Evolutionary conservation across 2,113 vertebrate species (phyloP).

Genomic region (Poeciliopsis turrubarensis): DNA sequence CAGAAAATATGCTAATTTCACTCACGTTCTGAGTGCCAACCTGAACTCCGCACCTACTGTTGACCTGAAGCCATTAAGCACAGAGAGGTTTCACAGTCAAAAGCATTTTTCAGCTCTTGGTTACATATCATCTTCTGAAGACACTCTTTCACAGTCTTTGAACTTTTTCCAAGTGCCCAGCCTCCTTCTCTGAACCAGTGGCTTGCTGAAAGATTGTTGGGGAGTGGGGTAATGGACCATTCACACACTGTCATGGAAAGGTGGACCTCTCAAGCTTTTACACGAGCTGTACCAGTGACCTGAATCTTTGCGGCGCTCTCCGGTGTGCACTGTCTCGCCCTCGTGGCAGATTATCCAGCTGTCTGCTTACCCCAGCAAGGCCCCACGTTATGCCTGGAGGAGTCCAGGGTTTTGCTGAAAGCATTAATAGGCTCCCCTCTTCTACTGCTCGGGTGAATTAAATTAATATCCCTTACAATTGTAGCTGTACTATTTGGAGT

Average conservation of each 20-base stretch:
- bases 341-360: conserved; percentile 50
- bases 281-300: conserved; percentile 64
- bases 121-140: no score
- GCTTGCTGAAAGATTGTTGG: conserved; percentile 54
- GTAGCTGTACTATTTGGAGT: conserved; percentile 51
- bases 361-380: conserved; percentile 48
- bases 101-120: conserved; percentile 30
- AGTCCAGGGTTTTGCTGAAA: conserved; percentile 55
- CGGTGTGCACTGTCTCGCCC: conserved; percentile 49
- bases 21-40: conserved; percentile 54
- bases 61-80: conserved; percentile 29
- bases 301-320: conserved; percentile 60
- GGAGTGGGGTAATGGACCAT: conserved; percentile 62
- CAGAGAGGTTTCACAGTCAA: conserved; percentile 5
- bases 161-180: conserved; percentile 1
- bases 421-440: conserved; percentile 50
- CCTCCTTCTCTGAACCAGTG: conserved; percentile 31
- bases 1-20: conserved; percentile 35
- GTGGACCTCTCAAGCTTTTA: conserved; percentile 66
- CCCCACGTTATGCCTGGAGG: conserved; percentile 56
- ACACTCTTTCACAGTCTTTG: no score
- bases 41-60: conserved; percentile 45
- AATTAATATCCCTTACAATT: conserved; percentile 57
- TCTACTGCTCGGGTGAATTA: conserved; percentile 47
- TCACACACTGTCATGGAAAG: conserved; percentile 64